Evolutionary conservation across 2,113 vertebrate genomes (phyloP), one percentile per base, ranked within the genome.

Genomic region (Coregonus clupeaformis): DNA sequence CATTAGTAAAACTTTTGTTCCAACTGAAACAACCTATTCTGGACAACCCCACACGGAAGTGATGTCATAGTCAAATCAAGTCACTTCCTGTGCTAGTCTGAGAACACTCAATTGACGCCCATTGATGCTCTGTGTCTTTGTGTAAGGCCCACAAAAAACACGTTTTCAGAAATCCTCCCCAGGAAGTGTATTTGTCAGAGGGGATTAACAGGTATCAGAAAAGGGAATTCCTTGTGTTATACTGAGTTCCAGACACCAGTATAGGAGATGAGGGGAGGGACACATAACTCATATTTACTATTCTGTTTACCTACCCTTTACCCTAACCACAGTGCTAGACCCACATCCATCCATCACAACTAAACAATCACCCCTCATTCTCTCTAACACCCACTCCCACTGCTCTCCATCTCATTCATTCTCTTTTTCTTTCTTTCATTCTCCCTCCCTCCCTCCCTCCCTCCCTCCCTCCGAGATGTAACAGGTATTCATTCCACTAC

Each of bases 401-500:
- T 16, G 52, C 52, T 55, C 18, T 55, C 5, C 5, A 45, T 55
- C 55, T n/a, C 6, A 7, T 6, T 20, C 14, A 20, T 24, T 2
- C 29, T 20, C 64, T n/a, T 14, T 20, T 9, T 32, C 47, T n/a
- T 47, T 22, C 47, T n/a, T 60, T 1, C 27, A 18, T 62, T 25
- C 29, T 13, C 29, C 49, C 29, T 30, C 29, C 14, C 45, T 55
- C 45, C 27, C 27, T 30, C 45, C 29, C 14, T n/a, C 63, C 14
- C 64, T 16, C 65, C 12, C 62, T 67, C 36, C 64, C 18, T 57
- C 42, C 13, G 16, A 18, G 47, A 42, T 1, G 13, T 52, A 69
- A 47, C 75, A 78, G 76, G 73, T 81, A 80, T 64, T 70, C 49
- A 73, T 71, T 69, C n/a, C 68, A 27, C 27, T 14, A 75, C 67